Conservation (phyloP, 2,888 invertebrate genomes). For the Crematogaster levior region DNA sequence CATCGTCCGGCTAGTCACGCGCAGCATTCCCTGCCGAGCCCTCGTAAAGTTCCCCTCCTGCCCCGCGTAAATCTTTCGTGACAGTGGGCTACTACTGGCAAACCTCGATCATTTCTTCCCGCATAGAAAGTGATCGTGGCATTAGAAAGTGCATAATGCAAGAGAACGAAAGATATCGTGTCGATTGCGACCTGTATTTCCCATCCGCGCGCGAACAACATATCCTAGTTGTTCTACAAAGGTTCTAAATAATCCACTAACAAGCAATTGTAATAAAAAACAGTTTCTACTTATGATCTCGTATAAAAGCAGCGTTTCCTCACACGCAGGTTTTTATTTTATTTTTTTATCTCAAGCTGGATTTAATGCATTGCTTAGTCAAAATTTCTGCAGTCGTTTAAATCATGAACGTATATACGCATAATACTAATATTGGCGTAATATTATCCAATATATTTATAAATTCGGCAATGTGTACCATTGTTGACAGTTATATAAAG, state of each 20-base stretch:
- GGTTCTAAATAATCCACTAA: not conserved
- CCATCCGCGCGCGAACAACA: not conserved
- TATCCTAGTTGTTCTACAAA: not conserved
- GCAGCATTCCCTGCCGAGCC: conserved; percentile 8
- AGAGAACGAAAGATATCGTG: conserved; percentile 52
- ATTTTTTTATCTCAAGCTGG: conserved; percentile 25
- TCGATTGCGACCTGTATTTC: conserved; percentile 66
- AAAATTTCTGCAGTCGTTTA: not conserved
- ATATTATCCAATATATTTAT: too few relatives aligned
- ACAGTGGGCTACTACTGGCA: conserved; percentile 49
- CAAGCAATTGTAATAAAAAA: conserved; percentile 16
- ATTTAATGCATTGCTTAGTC: not conserved
- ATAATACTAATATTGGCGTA: too few relatives aligned
- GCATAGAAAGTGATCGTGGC: conserved; percentile 72
- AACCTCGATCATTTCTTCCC: conserved; percentile 60
- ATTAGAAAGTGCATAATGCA: conserved; percentile 74
- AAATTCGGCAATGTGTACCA: not conserved
- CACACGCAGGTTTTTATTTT: conserved; percentile 10
- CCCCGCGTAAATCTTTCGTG: conserved; percentile 38
- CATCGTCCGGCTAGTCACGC: conserved; percentile 22
- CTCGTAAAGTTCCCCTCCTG: conserved; percentile 21
- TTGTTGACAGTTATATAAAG: not conserved
- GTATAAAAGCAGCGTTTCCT: conserved; percentile 40
- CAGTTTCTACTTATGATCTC: conserved; percentile 58
- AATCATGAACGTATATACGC: not conserved